Percentiles rank a stretch among this genome's conserved stretches.
These are phyloP conservation scores for Mirounga angustirostris DNA, from an alignment of 2,113 vertebrate genomes.

Conservation along the genomic window DNA sequence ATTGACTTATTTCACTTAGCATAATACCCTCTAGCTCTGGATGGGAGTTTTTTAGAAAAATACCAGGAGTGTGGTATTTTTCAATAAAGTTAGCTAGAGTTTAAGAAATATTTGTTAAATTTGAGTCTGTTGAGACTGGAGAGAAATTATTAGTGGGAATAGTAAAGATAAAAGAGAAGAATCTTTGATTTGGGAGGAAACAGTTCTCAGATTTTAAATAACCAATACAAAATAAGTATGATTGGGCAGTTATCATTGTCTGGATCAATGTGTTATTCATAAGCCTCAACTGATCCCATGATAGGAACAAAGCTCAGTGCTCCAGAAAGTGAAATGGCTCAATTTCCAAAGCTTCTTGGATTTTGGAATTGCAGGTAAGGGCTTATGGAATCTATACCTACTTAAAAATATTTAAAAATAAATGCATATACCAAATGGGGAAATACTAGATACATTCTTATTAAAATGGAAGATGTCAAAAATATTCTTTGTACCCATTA, in stretches of 20 bases:
- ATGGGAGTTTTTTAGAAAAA: not conserved
- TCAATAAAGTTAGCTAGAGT: not conserved
- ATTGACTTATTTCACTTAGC: no score
- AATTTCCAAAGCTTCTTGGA: not conserved
- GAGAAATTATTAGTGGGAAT: not conserved
- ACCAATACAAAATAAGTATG: not conserved
- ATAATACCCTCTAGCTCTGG: no score
- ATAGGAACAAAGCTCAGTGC: not conserved
- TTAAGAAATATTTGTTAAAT: constrained; percentile 14
- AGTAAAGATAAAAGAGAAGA: not conserved
- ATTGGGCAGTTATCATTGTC: not conserved
- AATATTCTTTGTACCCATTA: not conserved
- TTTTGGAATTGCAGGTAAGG: not conserved
- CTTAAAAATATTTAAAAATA: not conserved
- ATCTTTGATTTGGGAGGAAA: not conserved
- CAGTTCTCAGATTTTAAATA: not conserved
- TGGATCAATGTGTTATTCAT: not conserved
- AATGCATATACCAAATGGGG: not conserved
- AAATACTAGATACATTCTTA: not conserved
- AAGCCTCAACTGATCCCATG: not conserved
- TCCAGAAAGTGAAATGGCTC: not conserved
- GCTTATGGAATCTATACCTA: not conserved
- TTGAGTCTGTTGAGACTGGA: not conserved
- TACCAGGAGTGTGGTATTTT: not conserved
- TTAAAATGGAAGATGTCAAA: not conserved